Evolutionary conservation across 2,113 vertebrate species (phyloP).

Genomic region (Dipodomys merriami): DNA sequence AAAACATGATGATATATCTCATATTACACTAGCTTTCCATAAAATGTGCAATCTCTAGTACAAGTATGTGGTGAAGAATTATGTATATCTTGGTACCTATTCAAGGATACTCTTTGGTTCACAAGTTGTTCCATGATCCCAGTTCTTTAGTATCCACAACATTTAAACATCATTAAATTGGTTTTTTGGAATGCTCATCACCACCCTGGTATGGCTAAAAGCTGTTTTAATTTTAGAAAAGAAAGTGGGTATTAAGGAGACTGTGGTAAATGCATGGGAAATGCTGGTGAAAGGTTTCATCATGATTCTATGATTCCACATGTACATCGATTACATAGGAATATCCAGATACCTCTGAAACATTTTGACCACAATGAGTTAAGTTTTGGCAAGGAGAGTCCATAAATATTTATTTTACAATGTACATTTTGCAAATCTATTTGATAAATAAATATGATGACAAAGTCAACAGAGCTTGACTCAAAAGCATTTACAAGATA

Average conservation of each 20-base stretch:
- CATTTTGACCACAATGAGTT: conserved; percentile 47
- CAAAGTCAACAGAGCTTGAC: conserved; percentile 56
- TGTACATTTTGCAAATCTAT: conserved; percentile 47
- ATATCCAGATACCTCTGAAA: conserved; percentile 30
- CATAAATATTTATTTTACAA: conserved; percentile 71
- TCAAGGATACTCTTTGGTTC: background rate
- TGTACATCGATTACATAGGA: background rate
- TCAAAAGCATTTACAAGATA: conserved; percentile 56
- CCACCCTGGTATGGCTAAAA: background rate
- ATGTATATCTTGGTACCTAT: background rate
- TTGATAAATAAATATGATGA: conserved; percentile 65
- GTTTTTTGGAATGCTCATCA: background rate
- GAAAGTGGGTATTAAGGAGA: background rate
- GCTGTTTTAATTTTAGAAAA: conserved; percentile 11
- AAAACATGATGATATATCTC: background rate
- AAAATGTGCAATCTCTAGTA: background rate
- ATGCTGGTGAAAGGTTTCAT: background rate
- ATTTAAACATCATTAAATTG: background rate
- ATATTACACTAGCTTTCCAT: background rate
- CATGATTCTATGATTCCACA: background rate
- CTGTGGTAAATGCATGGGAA: background rate
- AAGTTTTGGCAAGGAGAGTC: conserved; percentile 50
- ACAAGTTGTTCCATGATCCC: background rate
- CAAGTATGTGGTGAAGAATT: background rate
- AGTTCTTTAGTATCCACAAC: background rate